Conservation (phyloP, 1,140 invertebrate species). For the Hirudo medicinalis region DNA sequence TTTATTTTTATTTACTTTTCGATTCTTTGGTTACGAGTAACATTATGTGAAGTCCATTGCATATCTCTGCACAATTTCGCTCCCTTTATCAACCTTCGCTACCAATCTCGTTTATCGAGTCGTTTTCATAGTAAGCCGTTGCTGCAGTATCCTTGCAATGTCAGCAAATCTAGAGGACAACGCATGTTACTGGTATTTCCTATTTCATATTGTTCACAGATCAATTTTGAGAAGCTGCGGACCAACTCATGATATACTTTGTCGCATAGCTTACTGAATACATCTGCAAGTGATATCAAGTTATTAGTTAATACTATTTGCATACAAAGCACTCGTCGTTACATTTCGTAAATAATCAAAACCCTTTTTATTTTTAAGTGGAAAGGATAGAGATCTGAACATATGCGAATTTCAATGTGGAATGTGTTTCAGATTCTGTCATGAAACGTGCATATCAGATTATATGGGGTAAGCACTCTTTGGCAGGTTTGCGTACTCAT, state of each 20-base stretch:
- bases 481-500: constrained; percentile 11
- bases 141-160: constrained; percentile 1
- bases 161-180: constrained; percentile 21
- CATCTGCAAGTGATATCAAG: background rate
- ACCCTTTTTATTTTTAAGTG: constrained; percentile 41
- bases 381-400: constrained; percentile 78
- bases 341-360: too few relatives aligned
- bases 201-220: background rate
- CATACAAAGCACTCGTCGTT: too few relatives aligned
- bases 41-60: too few relatives aligned
- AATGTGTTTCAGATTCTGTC: constrained; percentile 76
- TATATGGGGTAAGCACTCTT: constrained; percentile 54
- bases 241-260: background rate
- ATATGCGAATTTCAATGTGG: constrained; percentile 77
- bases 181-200: constrained; percentile 20
- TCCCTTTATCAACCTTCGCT: too few relatives aligned
- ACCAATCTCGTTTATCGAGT: too few relatives aligned
- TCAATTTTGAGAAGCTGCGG: too few relatives aligned
- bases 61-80: too few relatives aligned
- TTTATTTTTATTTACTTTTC: too few relatives aligned
- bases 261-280: background rate
- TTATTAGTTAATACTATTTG: background rate
- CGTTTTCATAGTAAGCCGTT: background rate
- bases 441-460: constrained; percentile 78
- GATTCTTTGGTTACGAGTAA: too few relatives aligned